Conservation (phyloP, 35 echinoderm and acorn worm genomes). For the Ophioderma brevispina region DNA sequence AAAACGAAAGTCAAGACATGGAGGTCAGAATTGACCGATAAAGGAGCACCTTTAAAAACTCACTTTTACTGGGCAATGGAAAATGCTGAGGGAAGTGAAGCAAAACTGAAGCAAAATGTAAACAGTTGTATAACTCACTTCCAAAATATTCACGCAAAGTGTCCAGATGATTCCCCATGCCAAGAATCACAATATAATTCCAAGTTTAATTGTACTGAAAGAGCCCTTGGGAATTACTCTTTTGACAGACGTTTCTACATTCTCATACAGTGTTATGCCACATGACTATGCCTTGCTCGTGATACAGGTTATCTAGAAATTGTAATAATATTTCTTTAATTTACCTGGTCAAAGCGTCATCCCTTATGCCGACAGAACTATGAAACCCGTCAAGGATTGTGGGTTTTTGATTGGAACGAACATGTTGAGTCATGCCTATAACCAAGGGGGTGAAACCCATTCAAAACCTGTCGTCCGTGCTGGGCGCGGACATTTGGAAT, state of each 20-base stretch:
- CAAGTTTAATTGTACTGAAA: background rate
- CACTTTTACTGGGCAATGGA: background rate
- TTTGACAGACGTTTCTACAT: background rate
- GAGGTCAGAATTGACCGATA: background rate
- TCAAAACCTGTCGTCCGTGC: too few relatives aligned
- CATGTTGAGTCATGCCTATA: background rate
- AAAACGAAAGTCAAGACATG: background rate
- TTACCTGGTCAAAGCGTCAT: background rate
- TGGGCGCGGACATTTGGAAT: too few relatives aligned
- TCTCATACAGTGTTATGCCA: background rate
- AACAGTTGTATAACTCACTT: background rate
- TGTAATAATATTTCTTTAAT: background rate
- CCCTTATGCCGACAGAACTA: background rate
- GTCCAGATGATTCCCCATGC: background rate
- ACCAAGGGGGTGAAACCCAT: background rate
- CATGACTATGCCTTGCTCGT: background rate
- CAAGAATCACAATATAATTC: background rate
- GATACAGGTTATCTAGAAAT: background rate
- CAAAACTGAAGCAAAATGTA: background rate
- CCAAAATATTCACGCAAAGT: background rate
- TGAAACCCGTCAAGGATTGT: background rate
- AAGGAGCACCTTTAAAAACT: too few relatives aligned
- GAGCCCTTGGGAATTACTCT: background rate
- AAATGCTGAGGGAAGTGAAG: slow-evolving; percentile 1
- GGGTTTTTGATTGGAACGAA: background rate